Conservation (phyloP, 1,140 invertebrate genomes). For the Neodiprion lecontei region DNA sequence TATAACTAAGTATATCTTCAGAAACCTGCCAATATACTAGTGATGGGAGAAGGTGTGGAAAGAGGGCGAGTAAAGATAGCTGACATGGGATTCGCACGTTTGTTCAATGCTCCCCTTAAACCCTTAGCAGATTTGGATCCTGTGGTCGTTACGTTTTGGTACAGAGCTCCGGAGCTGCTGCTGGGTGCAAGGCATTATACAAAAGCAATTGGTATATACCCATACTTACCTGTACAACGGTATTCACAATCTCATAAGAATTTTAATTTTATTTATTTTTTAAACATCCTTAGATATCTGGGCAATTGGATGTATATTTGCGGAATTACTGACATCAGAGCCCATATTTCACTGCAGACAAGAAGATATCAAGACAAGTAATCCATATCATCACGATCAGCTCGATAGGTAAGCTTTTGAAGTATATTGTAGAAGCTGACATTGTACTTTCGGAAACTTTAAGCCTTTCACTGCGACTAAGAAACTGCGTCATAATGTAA, state of each 20-base stretch:
- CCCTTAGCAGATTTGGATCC: constrained; percentile 98
- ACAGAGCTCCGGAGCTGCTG: constrained; percentile 95
- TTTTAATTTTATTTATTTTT: constrained; percentile 4
- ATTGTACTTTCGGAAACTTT: too few species aligned
- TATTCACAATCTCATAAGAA: background rate
- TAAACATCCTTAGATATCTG: constrained; percentile 84
- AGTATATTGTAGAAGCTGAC: background rate
- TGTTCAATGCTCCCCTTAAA: constrained; percentile 98
- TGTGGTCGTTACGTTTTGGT: constrained; percentile 99
- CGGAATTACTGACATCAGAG: constrained; percentile 94
- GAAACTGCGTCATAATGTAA: too few species aligned
- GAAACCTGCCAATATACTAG: constrained; percentile 99
- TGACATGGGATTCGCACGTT: constrained; percentile 99
- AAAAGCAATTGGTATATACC: constrained; percentile 88
- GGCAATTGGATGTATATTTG: constrained; percentile 99
- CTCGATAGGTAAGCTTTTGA: constrained; percentile 74
- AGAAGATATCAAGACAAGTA: constrained; percentile 99
- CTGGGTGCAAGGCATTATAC: constrained; percentile 98
- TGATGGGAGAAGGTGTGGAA: constrained; percentile 99
- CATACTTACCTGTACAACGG: constrained; percentile 9
- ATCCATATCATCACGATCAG: constrained; percentile 99
- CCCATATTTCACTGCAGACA: constrained; percentile 99
- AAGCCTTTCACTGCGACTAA: too few species aligned
- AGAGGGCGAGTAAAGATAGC: constrained; percentile 98
- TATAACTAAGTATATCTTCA: constrained; percentile 54